A percentile compares a stretch with the other conserved stretches of the same genome.
Evolutionary conservation across 2,113 vertebrate species (phyloP).

Genomic region (human): DNA sequence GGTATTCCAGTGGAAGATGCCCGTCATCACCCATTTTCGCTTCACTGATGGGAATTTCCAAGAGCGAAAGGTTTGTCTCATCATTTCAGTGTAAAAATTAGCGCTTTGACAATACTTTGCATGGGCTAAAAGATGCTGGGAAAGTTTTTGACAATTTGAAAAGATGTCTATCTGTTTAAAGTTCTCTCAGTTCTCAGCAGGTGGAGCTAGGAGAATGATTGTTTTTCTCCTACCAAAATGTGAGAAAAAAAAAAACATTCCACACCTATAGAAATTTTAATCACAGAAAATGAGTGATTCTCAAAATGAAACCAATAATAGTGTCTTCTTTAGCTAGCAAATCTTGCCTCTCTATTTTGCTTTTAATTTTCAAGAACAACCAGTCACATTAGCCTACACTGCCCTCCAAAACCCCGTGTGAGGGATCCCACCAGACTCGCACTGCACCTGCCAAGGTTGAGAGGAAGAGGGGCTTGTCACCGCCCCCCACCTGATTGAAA

Average conservation of each 20-base stretch:
- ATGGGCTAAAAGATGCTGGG: not conserved
- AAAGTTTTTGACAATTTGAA: not conserved
- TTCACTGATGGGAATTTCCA: not conserved
- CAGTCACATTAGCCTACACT: accelerated
- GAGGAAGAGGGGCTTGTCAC: not conserved
- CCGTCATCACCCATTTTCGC: accelerated
- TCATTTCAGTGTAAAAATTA: not conserved
- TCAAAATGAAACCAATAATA: not conserved
- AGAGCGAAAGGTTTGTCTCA: not conserved
- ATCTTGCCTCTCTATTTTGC: not conserved
- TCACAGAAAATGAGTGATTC: not conserved
- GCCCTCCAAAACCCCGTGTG: accelerated
- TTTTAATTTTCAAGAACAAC: not conserved
- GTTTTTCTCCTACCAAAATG: not conserved
- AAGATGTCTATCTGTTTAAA: not conserved
- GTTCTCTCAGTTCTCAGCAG: slow-evolving; percentile 50
- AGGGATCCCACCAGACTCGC: not conserved
- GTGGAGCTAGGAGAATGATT: slow-evolving; percentile 13
- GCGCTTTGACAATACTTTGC: not conserved
- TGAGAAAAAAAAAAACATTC: accelerated
- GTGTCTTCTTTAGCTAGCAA: accelerated
- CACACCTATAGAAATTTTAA: not conserved
- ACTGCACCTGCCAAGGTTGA: accelerated
- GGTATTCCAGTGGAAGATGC: not conserved
- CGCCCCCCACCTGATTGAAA: accelerated